Evolutionary conservation across 30 jellyfish, hydroid and myxozoan genomes (phyloP), one percentile per base, ranked within the genome.

Genomic region (Hydra vulgaris): DNA sequence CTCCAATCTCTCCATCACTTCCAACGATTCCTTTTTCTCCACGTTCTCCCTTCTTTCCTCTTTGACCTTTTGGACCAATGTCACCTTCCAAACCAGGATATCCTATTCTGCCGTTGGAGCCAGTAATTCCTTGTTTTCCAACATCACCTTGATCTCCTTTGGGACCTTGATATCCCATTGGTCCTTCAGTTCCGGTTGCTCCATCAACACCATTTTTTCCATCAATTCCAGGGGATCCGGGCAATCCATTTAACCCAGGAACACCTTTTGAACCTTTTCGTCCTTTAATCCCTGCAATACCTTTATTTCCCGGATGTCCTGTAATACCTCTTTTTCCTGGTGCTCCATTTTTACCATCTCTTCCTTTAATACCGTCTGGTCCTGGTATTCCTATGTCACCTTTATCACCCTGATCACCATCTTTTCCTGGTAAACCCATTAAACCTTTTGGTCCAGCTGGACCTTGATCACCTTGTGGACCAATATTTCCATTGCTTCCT

Each of bases 191-290:
- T 8, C 83, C 83, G 12, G 83, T 0, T 25, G 17, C 18, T 17
- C 83, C 83, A 75, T 75, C 83, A 8, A 23, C 67, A 75, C 83
- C 83, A 75, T 75, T 70, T 25, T 22, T 21, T 1, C 83, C 83
- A 17, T 1, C 56, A 15, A 25, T 26, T 22, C 83, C 83, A 25
- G 72, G 0, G 0, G 67, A 18, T 17, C 83, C 83, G 0, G 53
- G 83, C 16, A 25, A 25, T 0, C 83, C 83, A 25, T 26, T 1
- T 20, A 70, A 25, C 16, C 97, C 97, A 17, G 92, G 67, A 27
- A 86, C 78, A 18, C 97, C 97, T 76, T 81, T 88, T 22, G 88
- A 87, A 19, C 97, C 97, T 22, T 87, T 20, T 1, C 89, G 88
- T 23, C 97, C 97, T 20, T 83, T 61, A 0, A 89, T 74, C 0